Evolutionary conservation across 2,888 invertebrate species (phyloP), one percentile per base, ranked within the genome.

Genomic region (Azorinus chamasolen): DNA sequence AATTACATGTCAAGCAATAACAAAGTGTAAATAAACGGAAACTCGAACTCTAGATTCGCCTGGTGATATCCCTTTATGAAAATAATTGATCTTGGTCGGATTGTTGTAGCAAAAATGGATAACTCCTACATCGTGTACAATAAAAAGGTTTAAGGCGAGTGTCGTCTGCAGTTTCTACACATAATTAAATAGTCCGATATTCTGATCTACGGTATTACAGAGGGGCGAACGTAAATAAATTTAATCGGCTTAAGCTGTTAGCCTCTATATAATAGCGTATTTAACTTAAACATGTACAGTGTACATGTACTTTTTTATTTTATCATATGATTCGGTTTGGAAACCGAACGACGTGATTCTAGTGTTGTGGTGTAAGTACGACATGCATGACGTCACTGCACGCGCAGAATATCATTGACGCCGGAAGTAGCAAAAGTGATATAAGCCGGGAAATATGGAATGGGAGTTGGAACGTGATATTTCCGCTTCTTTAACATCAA

Each of bases 341-440:
- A 25, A 24, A n/a, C 53, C 27, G 14, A 50, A 20, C n/a, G 24
- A n/a, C n/a, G 58, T 25, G 27, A 46, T 16, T 12, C 3, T 39
- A 16, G 20, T 1, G 6, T 6, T 27, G 2, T 24, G 46, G 16
- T 50, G 76, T 66, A 63, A 74, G 66, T 59, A 58, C 63, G 37
- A 68, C 64, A 25, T n/a, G n/a, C 16, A 27, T 71, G 71, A 77
- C 77, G 77, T 77, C 63, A 69, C 41, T 20, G 50, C 72, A 75
- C 75, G 71, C 62, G 74, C 71, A 39, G 48, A 43, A 41, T 51
- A 18, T 57, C 41, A 18, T 46, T 18, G 50, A 68, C 63, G 66
- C 65, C 43, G 66, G 57, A 76, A 77, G 66, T 61, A 14, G 22
- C 27, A 24, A 43, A 76, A 77, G 66, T 61, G 18, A 27, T 27